These are phyloP conservation scores for Bimastos eiseni DNA, from an alignment of 2,888 invertebrate species.

Conservation along the genomic window DNA sequence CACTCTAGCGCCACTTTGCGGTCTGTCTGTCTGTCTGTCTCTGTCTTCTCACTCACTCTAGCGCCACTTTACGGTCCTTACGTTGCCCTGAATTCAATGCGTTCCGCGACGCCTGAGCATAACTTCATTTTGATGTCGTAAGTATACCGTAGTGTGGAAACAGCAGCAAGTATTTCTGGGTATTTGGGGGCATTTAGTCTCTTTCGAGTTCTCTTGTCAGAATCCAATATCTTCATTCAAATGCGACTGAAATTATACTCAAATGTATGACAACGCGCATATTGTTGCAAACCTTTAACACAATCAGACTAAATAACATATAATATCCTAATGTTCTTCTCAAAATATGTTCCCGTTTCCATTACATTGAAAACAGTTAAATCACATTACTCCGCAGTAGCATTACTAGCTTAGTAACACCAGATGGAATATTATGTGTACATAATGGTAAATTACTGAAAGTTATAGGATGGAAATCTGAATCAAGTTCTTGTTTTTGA, in stretches of 20 bases:
- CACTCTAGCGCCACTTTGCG: too few relatives aligned
- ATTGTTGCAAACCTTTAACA: too few relatives aligned
- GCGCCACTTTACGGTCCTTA: background rate
- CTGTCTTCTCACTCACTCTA: too few relatives aligned
- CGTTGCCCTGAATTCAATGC: background rate
- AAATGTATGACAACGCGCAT: background rate
- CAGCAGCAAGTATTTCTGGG: background rate
- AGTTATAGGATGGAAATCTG: too few relatives aligned
- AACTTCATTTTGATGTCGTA: slow-evolving; percentile 2
- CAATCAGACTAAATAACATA: background rate
- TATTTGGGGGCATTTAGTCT: background rate
- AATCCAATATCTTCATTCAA: background rate
- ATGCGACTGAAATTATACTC: background rate
- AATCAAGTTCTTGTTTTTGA: too few relatives aligned
- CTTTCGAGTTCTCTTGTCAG: background rate
- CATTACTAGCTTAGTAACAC: too few relatives aligned
- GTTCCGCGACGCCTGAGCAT: background rate
- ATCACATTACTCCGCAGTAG: too few relatives aligned
- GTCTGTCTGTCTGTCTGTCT: too few relatives aligned
- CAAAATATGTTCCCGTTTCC: background rate
- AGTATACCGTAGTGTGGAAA: background rate
- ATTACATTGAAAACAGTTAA: background rate
- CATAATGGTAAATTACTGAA: background rate
- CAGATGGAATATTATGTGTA: background rate
- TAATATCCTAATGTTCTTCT: background rate